Conservation (phyloP, 1,140 invertebrate species). For the Antheraea pernyi region DNA sequence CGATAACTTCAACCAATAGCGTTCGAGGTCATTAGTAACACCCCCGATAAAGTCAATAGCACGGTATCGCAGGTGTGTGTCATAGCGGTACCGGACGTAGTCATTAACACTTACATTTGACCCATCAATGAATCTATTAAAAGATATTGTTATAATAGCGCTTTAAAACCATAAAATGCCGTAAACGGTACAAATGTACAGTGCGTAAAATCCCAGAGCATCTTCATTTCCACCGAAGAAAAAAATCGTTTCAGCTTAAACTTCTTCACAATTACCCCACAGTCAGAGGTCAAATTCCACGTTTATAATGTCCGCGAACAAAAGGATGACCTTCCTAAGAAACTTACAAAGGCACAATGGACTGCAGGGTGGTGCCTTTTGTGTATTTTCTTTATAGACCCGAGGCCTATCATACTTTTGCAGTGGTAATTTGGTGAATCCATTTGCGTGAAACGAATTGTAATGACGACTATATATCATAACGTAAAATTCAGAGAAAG, state of each 20-base stretch:
- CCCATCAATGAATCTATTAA: too few species aligned
- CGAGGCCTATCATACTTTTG: slow-evolving; percentile 10
- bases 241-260: neutral
- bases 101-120: too few species aligned
- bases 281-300: slow-evolving; percentile 8
- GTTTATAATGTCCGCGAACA: slow-evolving; percentile 13
- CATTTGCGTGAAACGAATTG: slow-evolving; percentile 13
- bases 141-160: too few species aligned
- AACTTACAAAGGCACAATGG: slow-evolving; percentile 15
- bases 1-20: too few species aligned
- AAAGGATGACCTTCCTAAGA: slow-evolving; percentile 9
- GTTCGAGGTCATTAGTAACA: too few species aligned
- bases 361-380: slow-evolving; percentile 2
- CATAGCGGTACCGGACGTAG: too few species aligned
- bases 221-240: neutral
- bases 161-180: too few species aligned
- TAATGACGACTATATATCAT: neutral
- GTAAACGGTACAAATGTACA: neutral
- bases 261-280: slow-evolving; percentile 10
- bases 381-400: slow-evolving; percentile 1
- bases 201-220: neutral
- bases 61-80: too few species aligned
- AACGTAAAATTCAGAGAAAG: too few species aligned
- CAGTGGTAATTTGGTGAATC: slow-evolving; percentile 8
- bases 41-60: too few species aligned